These are phyloP conservation scores for Drosophila tanythrix DNA, from an alignment of 2,888 invertebrate genomes.

Conservation along the genomic window DNA sequence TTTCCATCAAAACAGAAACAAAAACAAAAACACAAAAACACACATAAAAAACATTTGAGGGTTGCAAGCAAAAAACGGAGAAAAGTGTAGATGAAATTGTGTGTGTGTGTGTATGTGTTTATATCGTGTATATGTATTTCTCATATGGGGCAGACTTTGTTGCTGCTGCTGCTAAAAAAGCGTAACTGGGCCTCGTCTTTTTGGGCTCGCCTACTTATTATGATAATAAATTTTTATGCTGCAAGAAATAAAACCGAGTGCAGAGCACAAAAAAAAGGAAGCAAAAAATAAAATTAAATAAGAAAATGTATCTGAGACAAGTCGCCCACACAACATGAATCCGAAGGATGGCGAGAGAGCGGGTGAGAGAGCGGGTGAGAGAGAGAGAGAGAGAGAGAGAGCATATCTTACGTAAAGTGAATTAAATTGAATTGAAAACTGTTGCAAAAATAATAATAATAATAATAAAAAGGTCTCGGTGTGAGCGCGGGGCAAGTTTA, in stretches of 20 bases:
- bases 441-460: slow-evolving; percentile 42
- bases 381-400: slow-evolving; percentile 1
- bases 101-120: background rate
- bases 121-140: slow-evolving; percentile 6
- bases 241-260: slow-evolving; percentile 71
- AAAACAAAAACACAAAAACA: slow-evolving; percentile 48
- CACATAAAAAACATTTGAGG: slow-evolving; percentile 73
- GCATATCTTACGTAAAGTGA: slow-evolving; percentile 58
- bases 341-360: background rate
- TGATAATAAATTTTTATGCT: slow-evolving; percentile 80
- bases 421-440: slow-evolving; percentile 80
- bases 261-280: slow-evolving; percentile 20
- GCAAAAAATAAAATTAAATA: slow-evolving; percentile 56
- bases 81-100: slow-evolving; percentile 7
- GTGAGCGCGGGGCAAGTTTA: slow-evolving; percentile 54
- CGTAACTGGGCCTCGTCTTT: slow-evolving; percentile 35
- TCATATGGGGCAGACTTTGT: slow-evolving; percentile 27
- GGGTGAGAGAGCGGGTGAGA: background rate
- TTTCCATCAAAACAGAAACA: slow-evolving; percentile 77
- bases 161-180: slow-evolving; percentile 29
- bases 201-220: slow-evolving; percentile 69
- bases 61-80: slow-evolving; percentile 47
- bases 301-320: slow-evolving; percentile 62
- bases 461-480: slow-evolving; percentile 41
- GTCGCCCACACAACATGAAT: slow-evolving; percentile 37